Evolutionary conservation across 2,113 vertebrate genomes (phyloP), one percentile per base, ranked within the genome.

Genomic region (Ophthalmolycus amberensis): DNA sequence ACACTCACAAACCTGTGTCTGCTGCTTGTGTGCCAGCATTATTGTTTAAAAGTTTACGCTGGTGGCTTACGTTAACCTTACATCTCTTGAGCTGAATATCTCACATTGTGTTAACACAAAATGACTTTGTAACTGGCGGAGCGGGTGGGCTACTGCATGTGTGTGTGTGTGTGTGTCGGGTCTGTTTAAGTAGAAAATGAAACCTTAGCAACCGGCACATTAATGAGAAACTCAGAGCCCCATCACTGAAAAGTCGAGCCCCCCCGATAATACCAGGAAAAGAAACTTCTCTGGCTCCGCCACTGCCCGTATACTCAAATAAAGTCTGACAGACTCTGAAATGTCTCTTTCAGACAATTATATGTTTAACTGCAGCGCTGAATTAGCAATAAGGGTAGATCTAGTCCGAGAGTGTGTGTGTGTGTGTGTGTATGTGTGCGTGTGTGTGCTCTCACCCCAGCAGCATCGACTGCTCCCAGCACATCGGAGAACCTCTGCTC

Each of bases 401-500:
- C 9, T 2, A 48, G 2, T 48, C 14, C 29, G 29, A 15, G 12
- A 2, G 37, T 38, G 37, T 38, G 37, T 38, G 37, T 38, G 37
- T 38, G 37, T 38, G 37, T 38, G 42, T 46, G 15, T 46, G 42
- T 44, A 12, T 44, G 42, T 12, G 44, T 46, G 32, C 20, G 32
- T 50, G 15, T 32, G 44, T 70, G 8, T 48, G 29, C 29, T 29
- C 29, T 29, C 29, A 99, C 98, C 95, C 97, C 96, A 25, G 98
- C 96, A 80, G 98, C 96, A 76, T 95, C 98, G 44, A 97, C 95
- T 0, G 96, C 97, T 91, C 98, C 97, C 68, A 99, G 94, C 88
- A 99, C 97, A 75, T 99, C 98, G 12, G 98, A 99, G 93, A 99
- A 99, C 89, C 98, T 96, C 93, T 99, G 97, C 87, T 99, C 97